Percentiles rank a stretch among this genome's conserved stretches.
Evolutionary conservation across 2,113 vertebrate genomes (phyloP).

Genomic region (Euleptes europaea): DNA sequence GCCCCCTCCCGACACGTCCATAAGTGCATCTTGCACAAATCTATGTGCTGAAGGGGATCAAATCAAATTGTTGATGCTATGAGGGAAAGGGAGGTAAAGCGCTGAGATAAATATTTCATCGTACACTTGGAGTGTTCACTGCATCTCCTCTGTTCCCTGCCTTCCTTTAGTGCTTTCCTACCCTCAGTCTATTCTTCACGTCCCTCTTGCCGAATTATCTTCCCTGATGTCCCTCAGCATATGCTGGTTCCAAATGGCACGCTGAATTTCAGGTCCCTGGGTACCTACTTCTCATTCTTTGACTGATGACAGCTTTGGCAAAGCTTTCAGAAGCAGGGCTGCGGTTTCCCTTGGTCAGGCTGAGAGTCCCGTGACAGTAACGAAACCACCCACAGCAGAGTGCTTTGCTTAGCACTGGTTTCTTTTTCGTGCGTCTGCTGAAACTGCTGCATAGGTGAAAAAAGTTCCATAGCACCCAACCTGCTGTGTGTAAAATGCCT

Average conservation of each 20-base stretch:
- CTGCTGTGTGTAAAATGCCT: too few species aligned
- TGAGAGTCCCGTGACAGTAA: neutral
- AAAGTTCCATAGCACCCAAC: too few species aligned
- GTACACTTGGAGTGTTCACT: slow-evolving; percentile 41
- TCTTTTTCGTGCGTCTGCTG: too few species aligned
- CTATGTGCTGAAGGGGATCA: slow-evolving; percentile 2
- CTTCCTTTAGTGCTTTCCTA: slow-evolving; percentile 38
- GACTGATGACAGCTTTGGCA: neutral
- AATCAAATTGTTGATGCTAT: slow-evolving; percentile 17
- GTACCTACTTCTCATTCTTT: neutral
- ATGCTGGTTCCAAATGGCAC: neutral
- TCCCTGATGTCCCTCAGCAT: neutral
- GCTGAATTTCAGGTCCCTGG: neutral
- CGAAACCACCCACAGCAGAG: neutral
- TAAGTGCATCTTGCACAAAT: slow-evolving; percentile 10
- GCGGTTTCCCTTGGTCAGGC: neutral
- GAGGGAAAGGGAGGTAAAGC: slow-evolving; percentile 23
- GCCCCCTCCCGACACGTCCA: neutral
- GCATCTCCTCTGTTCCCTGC: slow-evolving; percentile 37
- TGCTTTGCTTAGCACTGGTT: neutral
- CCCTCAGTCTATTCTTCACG: slow-evolving; percentile 15
- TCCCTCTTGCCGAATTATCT: slow-evolving; percentile 24
- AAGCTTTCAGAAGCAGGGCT: neutral
- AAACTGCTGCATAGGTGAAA: too few species aligned
- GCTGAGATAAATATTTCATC: slow-evolving; percentile 34